Percentiles rank a stretch among this genome's conserved stretches.
These are phyloP conservation scores for Nomada fucata DNA, from an alignment of 2,888 invertebrate genomes.

Conservation along the genomic window DNA sequence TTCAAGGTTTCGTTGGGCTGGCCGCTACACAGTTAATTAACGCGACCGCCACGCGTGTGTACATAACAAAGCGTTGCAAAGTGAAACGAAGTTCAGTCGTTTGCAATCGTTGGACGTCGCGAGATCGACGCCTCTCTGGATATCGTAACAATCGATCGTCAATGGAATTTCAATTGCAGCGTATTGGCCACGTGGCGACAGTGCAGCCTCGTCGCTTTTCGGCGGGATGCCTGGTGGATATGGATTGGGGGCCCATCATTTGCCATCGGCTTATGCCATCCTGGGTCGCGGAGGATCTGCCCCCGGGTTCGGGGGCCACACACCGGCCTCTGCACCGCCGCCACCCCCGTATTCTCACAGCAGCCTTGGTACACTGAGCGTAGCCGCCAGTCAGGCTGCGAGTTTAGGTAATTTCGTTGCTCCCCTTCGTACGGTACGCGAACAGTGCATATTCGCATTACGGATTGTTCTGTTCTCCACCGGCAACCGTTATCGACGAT, in stretches of 20 bases:
- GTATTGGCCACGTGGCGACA: constrained; percentile 91
- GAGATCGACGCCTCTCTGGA: background rate
- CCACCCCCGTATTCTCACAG: constrained; percentile 83
- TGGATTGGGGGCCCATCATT: constrained; percentile 82
- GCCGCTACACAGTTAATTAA: background rate
- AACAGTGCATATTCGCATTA: too few relatives aligned
- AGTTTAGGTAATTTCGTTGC: constrained; percentile 88
- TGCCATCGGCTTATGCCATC: constrained; percentile 84
- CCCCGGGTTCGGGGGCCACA: constrained; percentile 80
- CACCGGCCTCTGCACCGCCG: constrained; percentile 80
- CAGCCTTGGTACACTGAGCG: constrained; percentile 88
- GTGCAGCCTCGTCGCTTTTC: constrained; percentile 81
- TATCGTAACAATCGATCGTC: constrained; percentile 16
- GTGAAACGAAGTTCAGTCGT: background rate
- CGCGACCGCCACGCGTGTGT: background rate
- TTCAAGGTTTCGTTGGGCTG: too few relatives aligned
- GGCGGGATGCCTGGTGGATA: constrained; percentile 83
- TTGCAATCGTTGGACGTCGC: background rate
- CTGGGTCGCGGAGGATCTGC: constrained; percentile 81
- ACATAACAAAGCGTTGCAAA: background rate
- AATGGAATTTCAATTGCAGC: constrained; percentile 85
- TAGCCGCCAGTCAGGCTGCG: constrained; percentile 94
- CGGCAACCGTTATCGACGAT: too few relatives aligned
- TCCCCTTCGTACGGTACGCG: too few relatives aligned
- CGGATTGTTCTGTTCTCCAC: too few relatives aligned